These are phyloP conservation scores for Astreopora myriophthalma DNA, from an alignment of 64 coral and sea anemone genomes.

Conservation along the genomic window DNA sequence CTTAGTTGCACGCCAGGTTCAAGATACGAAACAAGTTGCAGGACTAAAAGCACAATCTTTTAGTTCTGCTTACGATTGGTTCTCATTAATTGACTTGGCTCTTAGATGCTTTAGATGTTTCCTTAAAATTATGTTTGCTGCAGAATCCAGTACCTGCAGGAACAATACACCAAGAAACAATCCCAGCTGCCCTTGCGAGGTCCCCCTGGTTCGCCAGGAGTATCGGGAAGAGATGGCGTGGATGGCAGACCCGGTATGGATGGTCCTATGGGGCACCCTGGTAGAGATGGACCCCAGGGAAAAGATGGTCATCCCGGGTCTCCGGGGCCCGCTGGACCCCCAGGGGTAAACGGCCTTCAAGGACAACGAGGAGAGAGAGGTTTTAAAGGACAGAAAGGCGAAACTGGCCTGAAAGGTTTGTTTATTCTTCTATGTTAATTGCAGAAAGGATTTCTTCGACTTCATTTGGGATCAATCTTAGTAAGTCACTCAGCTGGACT, in stretches of 20 bases:
- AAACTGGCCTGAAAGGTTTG: conserved; percentile 73
- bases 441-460: too few relatives aligned
- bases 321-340: conserved; percentile 51
- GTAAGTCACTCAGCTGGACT: too few relatives aligned
- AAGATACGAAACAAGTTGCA: too few relatives aligned
- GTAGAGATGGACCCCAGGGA: conserved; percentile 62
- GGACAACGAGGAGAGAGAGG: conserved; percentile 69
- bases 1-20: too few relatives aligned
- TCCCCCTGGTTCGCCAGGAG: conserved; percentile 55
- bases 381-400: conserved; percentile 65
- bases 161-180: conserved; percentile 36
- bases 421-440: not conserved
- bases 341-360: conserved; percentile 81
- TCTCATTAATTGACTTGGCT: too few relatives aligned
- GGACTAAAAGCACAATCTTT: too few relatives aligned
- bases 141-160: conserved; percentile 49
- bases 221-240: conserved; percentile 63
- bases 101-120: not conserved
- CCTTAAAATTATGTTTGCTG: not conserved
- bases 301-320: conserved; percentile 78
- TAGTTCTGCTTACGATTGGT: too few relatives aligned
- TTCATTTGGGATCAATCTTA: too few relatives aligned
- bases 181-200: conserved; percentile 19
- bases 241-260: conserved; percentile 76
- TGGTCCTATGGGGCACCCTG: conserved; percentile 76